Evolutionary conservation across 2,797 vertebrate genomes (phyloP), one percentile per base, ranked within the genome.

Genomic region (Chiloscyllium punctatum): DNA sequence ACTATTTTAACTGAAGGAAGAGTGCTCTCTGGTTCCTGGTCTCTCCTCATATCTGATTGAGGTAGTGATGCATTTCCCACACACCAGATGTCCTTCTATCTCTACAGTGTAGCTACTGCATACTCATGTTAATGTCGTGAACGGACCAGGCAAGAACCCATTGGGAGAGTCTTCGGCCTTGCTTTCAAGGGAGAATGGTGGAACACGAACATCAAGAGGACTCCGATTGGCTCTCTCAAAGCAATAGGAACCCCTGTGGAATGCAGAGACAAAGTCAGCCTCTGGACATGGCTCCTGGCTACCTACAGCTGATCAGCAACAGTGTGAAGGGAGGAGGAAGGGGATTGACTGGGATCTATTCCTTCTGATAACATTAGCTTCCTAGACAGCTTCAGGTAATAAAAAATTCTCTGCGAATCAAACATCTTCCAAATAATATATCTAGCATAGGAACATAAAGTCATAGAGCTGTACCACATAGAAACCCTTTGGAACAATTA

Each of bases 101-200:
- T 30, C 68, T 79, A 66, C 42, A 42, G 77, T 37, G 23, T 37
- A 68, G 57, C 95, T 71, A 87, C 57, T 23, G 51, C 71, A 82
- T 95, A 69, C 94, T 97, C 96, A 97, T 95, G 96, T 96, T 96
- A 97, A 95, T 62, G 97, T 96, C 94, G 96, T 96, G 96, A 96
- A 97, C 51, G 97, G 97, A 69, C 97, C 97, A 0, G 97, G 97
- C 95, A 97, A 96, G 96, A 97, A 97, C 96, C 96, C 95, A 95
- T 97, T 96, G 95, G 97, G 97, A 82, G 96, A 96, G 96, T 97
- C 97, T n/a, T 97, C 97, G 95, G 96, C 97, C 96, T 97, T 97
- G 97, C 97, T 97, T 96, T 97, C 97, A 77, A 97, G 97, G 82
- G 97, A 97, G 96, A 97, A 97, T 95, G 97, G 97, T 68, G 97